Base-by-base conservation (phyloP, 2,888 invertebrate species). In the Strigamia maritima region DNA sequence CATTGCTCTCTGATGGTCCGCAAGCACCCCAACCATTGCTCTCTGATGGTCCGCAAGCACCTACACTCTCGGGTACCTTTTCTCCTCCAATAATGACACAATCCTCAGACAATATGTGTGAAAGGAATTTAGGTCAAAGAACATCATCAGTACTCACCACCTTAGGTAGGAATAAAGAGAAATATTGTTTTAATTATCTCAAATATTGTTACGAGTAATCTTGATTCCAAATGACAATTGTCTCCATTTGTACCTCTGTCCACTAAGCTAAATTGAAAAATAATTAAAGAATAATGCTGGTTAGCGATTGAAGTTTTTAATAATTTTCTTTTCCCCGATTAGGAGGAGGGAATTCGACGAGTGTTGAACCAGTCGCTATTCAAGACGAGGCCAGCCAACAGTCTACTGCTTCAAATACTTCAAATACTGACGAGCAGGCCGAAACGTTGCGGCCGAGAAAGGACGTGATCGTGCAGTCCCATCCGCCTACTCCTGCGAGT, bases 351-450 rank as follows among this genome's bases (percentile, higher is more conserved):
- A 74, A 74, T 28, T 74, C 74, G 19, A 19, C 26, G 28, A 31
- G 31, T 28, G 74, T 74, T 26, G 74, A 74, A 74, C 35, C 74
- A 35, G 74, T 74, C 31, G 31, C 44, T 65, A 44, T 95, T 82
- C 80, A 81, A 31, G 95, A 95, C 86, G 95, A 95, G 87, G 95
- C 93, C 83, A 94, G 94, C 83, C 95, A 95, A 86, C 95, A 95
- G 87, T 95, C 95, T 84, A 95, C 95, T 82, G 89, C 95, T 82
- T 95, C 94, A 80, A 95, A 95, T 87, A 94, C 95, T 81, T 96
- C 96, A 82, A 80, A 79, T 28, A 79, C 80, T n/a, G 80, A 80
- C 24, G 80, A 80, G 65, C 35, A 79, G 65, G 77, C 80, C 19
- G 80, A 80, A 75, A 80, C 80, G 24, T 79, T 79, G 14, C 70